Evolutionary conservation across 2,888 invertebrate genomes (phyloP), one percentile per base, ranked within the genome.

Genomic region (Xanthorhoe designata): DNA sequence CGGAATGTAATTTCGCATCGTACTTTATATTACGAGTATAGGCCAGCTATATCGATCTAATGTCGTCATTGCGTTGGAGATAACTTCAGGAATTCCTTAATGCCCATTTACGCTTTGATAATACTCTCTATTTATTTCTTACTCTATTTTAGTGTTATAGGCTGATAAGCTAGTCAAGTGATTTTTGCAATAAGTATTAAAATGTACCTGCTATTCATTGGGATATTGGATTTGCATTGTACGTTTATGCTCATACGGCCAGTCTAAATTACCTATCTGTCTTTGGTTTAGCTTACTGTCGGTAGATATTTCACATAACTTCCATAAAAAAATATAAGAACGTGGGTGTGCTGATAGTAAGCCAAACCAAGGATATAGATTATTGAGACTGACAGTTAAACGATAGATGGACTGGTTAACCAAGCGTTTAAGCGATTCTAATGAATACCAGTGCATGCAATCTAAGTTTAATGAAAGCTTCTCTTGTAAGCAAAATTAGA

Each of bases 391-490:
- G 24, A 4, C 24, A 1, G 7, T 24, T 52, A 65, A 65, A 56
- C 32, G 51, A 56, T 61, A 47, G 60, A 56, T 61, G 19, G 47
- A 56, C 45, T n/a, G 55, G 38, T 52, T 65, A 18, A n/a, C 47
- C 47, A 35, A 56, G 38, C 17, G 47, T 35, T 51, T 29, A 10
- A 17, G 52, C 59, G 50, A 35, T 38, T n/a, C 61, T 56, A 61
- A 57, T 61, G 35, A 57, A 45, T 35, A 29, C 32, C 49, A 49
- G 51, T n/a, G 17, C 15, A 19, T 38, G 15, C 51, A 65, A 60
- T 60, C 51, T 54, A 54, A 50, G 57, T 66, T 66, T 29, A 57
- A 52, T 47, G 24, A 56, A 63, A 32, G 63, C 56, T 62, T 52
- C 18, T 38, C 18, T 65, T 61, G 60, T 60, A 49, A 49, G 7